Evolutionary conservation across 2,797 vertebrate species (phyloP), one percentile per base, ranked within the genome.

Genomic region (Labeo calbasu): DNA sequence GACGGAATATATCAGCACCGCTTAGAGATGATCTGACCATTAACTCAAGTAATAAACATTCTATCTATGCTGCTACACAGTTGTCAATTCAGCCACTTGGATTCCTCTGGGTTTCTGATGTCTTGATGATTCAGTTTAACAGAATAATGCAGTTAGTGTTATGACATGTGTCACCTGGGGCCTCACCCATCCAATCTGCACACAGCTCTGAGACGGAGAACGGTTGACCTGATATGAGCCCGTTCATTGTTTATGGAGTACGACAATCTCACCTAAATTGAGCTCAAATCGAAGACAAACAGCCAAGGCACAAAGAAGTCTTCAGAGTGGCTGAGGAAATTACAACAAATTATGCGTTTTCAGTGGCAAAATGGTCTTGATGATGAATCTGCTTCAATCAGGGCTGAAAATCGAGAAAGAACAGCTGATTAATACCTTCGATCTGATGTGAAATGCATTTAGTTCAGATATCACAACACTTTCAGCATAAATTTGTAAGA

Each of bases 111-210:
- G 76, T 73, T 72, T 70, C 40, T 69, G 53, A 36, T 46, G 71
- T 71, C 77, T 53, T 78, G 82, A 83, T 85, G 76, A 83, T 83
- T 82, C 68, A 25, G 55, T 83, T 53, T 73, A 83, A 53, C 73
- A 70, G 76, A 70, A 71, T 79, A 79, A 85, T 84, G 50, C 59
- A 63, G 61, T 85, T 76, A 40, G 21, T 63, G n/a, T 76, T 68
- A 25, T 59, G 78, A 66, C 69, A 57, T 46, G 7, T 12, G 69
- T 82, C 43, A 68, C 81, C 21, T 53, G 32, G 81, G 36, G 76
- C 59, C 71, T 83, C 61, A 79, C 7, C 43, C 43, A 32, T 73
- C 63, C 66, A 55, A 82, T 72, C 68, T 23, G 50, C 51, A 78
- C 28, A 46, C 57, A 25, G 59, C 36, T 61, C 65, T 28, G 46